A percentile compares a stretch with the other conserved stretches of the same genome.
phyloP scores from a whole-genome alignment of 2,113 vertebrate species.

The Miniopterus natalensis region DNA sequence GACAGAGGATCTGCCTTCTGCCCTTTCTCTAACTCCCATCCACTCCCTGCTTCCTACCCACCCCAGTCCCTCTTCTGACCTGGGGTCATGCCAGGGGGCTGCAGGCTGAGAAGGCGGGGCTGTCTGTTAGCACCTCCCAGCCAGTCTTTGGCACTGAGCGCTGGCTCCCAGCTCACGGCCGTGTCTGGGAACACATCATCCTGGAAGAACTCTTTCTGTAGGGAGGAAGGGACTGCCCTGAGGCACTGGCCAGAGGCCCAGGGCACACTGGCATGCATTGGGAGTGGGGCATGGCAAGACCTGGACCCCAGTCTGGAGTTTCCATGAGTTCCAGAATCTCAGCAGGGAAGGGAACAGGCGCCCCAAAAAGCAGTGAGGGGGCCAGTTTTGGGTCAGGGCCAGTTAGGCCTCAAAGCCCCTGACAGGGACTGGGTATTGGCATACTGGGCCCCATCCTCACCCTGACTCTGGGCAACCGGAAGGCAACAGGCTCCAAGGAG shows the following conservation, averaged over 20 bases:
- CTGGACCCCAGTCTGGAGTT: background rate
- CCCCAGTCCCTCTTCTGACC: conserved; percentile 84
- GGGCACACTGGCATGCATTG: background rate
- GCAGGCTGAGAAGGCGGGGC: conserved; percentile 90
- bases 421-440: background rate
- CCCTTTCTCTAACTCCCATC: background rate
- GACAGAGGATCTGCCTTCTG: background rate
- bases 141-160: conserved; percentile 90
- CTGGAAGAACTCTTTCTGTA: conserved; percentile 99
- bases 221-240: background rate
- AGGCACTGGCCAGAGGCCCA: background rate
- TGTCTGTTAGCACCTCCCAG: conserved; percentile 89
- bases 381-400: background rate
- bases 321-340: background rate
- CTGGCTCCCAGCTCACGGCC: conserved; percentile 91
- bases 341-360: background rate
- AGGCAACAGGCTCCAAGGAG: conserved; percentile 93
- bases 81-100: conserved; percentile 93
- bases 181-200: conserved; percentile 95
- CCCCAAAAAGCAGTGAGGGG: background rate
- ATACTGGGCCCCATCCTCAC: conserved; percentile 79
- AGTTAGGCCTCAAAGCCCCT: background rate
- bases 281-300: background rate
- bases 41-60: rapidly evolving
- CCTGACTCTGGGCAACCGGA: conserved; percentile 95